A percentile compares a stretch with the other conserved stretches of the same genome.
Evolutionary conservation across 2,113 vertebrate genomes (phyloP).

Genomic region (Salvator merianae): DNA sequence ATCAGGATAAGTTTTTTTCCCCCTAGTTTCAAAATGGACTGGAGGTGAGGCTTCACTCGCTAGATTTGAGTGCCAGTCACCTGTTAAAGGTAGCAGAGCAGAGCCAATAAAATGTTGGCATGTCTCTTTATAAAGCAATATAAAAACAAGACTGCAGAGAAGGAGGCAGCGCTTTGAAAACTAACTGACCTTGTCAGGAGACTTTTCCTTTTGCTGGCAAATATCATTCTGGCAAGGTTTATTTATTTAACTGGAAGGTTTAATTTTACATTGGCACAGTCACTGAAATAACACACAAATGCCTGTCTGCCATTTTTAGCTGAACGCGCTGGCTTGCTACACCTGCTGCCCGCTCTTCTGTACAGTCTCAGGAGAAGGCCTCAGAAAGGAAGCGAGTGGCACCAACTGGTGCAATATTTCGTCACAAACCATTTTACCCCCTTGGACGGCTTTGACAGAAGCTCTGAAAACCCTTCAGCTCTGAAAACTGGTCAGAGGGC

Average conservation of each 20-base stretch:
- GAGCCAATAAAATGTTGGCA: not conserved
- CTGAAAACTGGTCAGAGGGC: fast-evolving
- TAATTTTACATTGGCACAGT: not conserved
- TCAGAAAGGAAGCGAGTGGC: not conserved
- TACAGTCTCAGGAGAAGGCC: fast-evolving
- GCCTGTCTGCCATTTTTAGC: slow-evolving; percentile 19
- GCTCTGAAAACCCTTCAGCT: not conserved
- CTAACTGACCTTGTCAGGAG: not conserved
- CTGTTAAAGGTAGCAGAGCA: not conserved
- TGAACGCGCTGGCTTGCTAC: not conserved
- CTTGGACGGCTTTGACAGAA: not conserved
- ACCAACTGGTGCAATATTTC: slow-evolving; percentile 31
- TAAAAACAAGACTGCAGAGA: slow-evolving; percentile 14
- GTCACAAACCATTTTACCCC: slow-evolving; percentile 17
- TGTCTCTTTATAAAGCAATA: slow-evolving; percentile 15
- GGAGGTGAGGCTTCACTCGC: not conserved
- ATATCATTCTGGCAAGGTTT: not conserved
- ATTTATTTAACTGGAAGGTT: not conserved
- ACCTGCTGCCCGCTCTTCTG: not conserved
- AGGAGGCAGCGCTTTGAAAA: not conserved
- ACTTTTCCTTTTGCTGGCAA: fast-evolving
- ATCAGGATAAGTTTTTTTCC: not conserved
- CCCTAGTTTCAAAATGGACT: not conserved
- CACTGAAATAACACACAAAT: not conserved
- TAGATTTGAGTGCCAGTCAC: not conserved